phyloP scores from a whole-genome alignment of 2,888 invertebrate species.

The Uropetala carovei region DNA sequence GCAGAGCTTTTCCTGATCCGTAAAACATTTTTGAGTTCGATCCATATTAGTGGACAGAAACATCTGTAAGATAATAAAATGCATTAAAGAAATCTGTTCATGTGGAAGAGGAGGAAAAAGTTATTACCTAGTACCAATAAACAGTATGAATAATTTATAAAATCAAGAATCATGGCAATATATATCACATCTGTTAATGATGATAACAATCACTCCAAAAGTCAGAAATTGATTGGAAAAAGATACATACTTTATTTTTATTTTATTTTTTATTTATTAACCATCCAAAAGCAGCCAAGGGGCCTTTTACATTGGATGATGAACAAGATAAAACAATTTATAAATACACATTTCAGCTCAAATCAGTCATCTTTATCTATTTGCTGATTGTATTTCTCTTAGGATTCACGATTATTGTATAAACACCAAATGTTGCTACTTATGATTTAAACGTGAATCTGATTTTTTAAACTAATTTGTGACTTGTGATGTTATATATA shows the following conservation, averaged over 20 bases:
- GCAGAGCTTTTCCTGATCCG: neutral
- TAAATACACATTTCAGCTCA: neutral
- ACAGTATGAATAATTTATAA: neutral
- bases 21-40: neutral
- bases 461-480: too few species aligned
- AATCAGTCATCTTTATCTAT: neutral
- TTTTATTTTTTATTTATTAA: too few species aligned
- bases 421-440: too few species aligned
- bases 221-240: neutral
- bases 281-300: too few species aligned
- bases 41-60: slow-evolving; percentile 3
- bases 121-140: neutral
- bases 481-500: too few species aligned
- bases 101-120: neutral
- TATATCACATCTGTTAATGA: neutral
- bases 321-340: too few species aligned
- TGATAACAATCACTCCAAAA: neutral
- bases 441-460: too few species aligned
- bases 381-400: too few species aligned
- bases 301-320: too few species aligned
- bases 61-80: slow-evolving; percentile 17
- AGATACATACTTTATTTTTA: too few species aligned
- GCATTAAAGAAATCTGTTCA: neutral
- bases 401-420: too few species aligned
- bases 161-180: neutral